Conservation (phyloP, 1,140 invertebrate species). For the Pemphigus obesinymphae region DNA sequence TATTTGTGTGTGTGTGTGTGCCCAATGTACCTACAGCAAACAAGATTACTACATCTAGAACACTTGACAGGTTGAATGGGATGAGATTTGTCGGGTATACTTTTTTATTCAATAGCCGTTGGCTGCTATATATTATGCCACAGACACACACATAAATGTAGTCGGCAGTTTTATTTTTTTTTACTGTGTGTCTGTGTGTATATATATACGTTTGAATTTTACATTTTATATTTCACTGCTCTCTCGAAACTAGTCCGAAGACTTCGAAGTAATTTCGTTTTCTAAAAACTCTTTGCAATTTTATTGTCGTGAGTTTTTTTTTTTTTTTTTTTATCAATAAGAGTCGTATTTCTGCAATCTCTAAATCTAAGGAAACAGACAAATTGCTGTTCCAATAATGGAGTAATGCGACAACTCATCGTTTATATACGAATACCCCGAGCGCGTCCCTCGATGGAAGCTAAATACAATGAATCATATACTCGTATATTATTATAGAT, state of each 20-base stretch:
- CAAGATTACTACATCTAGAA: slow-evolving; percentile 39
- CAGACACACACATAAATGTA: neutral
- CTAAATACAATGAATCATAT: neutral
- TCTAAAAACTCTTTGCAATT: neutral
- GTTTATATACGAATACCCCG: neutral
- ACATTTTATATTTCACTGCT: neutral
- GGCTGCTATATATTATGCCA: neutral
- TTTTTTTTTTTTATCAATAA: neutral
- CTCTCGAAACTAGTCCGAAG: neutral
- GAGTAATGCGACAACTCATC: neutral
- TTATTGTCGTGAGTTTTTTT: neutral
- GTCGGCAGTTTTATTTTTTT: slow-evolving; percentile 38
- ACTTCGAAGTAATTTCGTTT: neutral
- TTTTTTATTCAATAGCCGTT: slow-evolving; percentile 34
- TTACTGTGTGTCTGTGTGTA: too few relatives aligned
- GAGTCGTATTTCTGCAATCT: neutral
- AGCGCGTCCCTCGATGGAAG: too few relatives aligned
- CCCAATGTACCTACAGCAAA: slow-evolving; percentile 20
- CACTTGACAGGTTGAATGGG: slow-evolving; percentile 41
- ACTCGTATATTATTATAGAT: too few relatives aligned
- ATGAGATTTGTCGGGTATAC: slow-evolving; percentile 36
- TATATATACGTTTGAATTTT: slow-evolving; percentile 15
- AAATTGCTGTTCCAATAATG: neutral
- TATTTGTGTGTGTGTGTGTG: neutral
- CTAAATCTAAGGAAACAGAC: neutral